These are phyloP conservation scores for Augochlora pura DNA, from an alignment of 1,140 invertebrate genomes.

Conservation along the genomic window DNA sequence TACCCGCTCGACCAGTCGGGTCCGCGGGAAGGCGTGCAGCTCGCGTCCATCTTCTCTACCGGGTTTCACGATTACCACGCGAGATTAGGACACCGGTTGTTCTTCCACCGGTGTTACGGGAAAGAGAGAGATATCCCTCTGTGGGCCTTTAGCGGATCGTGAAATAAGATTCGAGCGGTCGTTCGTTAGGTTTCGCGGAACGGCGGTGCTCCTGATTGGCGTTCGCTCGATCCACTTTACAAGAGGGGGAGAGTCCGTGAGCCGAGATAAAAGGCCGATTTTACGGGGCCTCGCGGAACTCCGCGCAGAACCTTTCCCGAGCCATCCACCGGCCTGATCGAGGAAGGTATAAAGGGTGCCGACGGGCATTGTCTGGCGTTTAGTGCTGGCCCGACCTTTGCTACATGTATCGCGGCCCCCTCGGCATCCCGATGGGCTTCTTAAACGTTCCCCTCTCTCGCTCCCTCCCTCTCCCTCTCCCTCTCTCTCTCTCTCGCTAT, in stretches of 20 bases:
- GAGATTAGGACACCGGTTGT: slow-evolving; percentile 36
- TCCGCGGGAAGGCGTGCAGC: slow-evolving; percentile 21
- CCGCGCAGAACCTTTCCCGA: slow-evolving; percentile 27
- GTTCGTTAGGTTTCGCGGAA: slow-evolving; percentile 21
- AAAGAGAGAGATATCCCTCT: slow-evolving; percentile 19
- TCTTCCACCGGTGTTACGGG: slow-evolving; percentile 15
- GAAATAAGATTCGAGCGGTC: background rate
- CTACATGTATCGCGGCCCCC: slow-evolving; percentile 58
- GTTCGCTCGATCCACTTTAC: slow-evolving; percentile 52
- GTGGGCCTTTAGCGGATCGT: background rate
- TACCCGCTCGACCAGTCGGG: slow-evolving; percentile 36
- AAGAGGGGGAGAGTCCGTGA: slow-evolving; percentile 6
- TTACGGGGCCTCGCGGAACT: slow-evolving; percentile 56
- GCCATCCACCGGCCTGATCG: slow-evolving; percentile 47
- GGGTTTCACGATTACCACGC: slow-evolving; percentile 25
- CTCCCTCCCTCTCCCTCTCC: slow-evolving; percentile 2
- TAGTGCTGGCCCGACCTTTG: slow-evolving; percentile 68
- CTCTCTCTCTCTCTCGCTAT: slow-evolving; percentile 5
- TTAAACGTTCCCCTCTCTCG: slow-evolving; percentile 54
- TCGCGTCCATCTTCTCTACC: slow-evolving; percentile 26
- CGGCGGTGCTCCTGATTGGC: slow-evolving; percentile 46
- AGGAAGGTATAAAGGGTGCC: slow-evolving; percentile 65
- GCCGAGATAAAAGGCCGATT: slow-evolving; percentile 60
- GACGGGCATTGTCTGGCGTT: slow-evolving; percentile 67
- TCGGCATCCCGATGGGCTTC: slow-evolving; percentile 63